phyloP scores from a whole-genome alignment of 2,888 invertebrate species.

The Sericinus montela region DNA sequence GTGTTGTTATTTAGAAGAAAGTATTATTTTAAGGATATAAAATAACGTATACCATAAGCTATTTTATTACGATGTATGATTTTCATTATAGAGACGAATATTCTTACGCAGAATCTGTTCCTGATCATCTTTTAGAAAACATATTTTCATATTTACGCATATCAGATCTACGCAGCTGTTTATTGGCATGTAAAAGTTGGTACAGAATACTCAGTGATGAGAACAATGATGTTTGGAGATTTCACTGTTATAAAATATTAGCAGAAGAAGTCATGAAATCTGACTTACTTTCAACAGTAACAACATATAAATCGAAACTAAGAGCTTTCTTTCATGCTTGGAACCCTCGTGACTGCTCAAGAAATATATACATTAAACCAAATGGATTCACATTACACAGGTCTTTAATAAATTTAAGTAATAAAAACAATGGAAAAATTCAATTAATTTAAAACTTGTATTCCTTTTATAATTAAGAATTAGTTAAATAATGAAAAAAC shows the following conservation, averaged over 20 bases:
- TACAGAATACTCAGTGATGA: constrained; percentile 93
- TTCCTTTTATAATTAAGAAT: too few species aligned
- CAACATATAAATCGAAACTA: constrained; percentile 95
- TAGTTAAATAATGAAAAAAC: too few species aligned
- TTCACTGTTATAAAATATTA: constrained; percentile 91
- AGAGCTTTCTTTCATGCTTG: constrained; percentile 96
- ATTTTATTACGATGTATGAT: constrained; percentile 31
- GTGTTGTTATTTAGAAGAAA: too few species aligned
- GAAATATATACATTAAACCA: constrained; percentile 97
- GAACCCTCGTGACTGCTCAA: constrained; percentile 98
- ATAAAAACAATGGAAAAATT: too few species aligned
- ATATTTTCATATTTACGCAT: constrained; percentile 95
- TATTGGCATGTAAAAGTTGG: constrained; percentile 96
- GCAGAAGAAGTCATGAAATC: constrained; percentile 93
- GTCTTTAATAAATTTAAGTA: constrained; percentile 54
- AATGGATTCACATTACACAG: constrained; percentile 98
- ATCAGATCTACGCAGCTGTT: constrained; percentile 92
- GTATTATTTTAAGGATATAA: too few species aligned
- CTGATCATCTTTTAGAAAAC: constrained; percentile 90
- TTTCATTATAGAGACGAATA: constrained; percentile 61
- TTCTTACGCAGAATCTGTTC: constrained; percentile 81
- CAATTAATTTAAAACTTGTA: too few species aligned
- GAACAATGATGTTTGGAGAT: constrained; percentile 97
- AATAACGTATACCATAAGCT: too few species aligned
- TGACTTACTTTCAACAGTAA: constrained; percentile 91